Conservation (phyloP, 2,888 invertebrate species). For the Acanthosepion esculentum region DNA sequence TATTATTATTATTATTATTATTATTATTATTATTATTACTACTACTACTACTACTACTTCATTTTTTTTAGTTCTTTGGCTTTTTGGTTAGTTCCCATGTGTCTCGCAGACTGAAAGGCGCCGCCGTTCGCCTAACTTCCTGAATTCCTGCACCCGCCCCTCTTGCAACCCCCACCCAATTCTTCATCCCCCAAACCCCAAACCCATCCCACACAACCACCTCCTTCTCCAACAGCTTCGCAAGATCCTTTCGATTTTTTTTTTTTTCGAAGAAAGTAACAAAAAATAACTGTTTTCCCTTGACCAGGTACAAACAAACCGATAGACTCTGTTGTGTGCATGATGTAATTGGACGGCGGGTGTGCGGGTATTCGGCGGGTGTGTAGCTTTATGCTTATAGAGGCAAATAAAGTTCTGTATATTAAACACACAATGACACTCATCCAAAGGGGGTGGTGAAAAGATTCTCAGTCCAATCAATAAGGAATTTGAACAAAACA, state of each 20-base stretch:
- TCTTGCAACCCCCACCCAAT: background rate
- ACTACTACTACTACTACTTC: too few species aligned
- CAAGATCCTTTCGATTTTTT: background rate
- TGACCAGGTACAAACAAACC: background rate
- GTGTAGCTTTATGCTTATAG: background rate
- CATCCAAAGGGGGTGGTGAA: too few species aligned
- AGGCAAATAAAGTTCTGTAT: background rate
- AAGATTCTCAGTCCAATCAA: too few species aligned
- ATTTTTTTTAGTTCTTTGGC: background rate
- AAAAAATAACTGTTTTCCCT: slow-evolving; percentile 33
- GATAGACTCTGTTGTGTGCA: background rate
- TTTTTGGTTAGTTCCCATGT: slow-evolving; percentile 16
- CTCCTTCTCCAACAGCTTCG: background rate
- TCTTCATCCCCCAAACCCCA: background rate
- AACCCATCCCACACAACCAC: background rate
- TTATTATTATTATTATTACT: background rate
- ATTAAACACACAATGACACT: too few species aligned
- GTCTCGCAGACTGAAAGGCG: slow-evolving; percentile 44
- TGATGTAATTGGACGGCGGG: background rate
- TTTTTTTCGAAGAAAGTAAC: background rate
- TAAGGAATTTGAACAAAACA: too few species aligned
- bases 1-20: background rate
- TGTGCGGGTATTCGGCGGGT: background rate
- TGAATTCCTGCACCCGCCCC: slow-evolving; percentile 35
- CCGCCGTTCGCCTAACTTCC: slow-evolving; percentile 35